A percentile compares a stretch with the other conserved stretches of the same genome.
phyloP scores from a whole-genome alignment of 2,888 invertebrate genomes.

The Drosophila setosimentum region DNA sequence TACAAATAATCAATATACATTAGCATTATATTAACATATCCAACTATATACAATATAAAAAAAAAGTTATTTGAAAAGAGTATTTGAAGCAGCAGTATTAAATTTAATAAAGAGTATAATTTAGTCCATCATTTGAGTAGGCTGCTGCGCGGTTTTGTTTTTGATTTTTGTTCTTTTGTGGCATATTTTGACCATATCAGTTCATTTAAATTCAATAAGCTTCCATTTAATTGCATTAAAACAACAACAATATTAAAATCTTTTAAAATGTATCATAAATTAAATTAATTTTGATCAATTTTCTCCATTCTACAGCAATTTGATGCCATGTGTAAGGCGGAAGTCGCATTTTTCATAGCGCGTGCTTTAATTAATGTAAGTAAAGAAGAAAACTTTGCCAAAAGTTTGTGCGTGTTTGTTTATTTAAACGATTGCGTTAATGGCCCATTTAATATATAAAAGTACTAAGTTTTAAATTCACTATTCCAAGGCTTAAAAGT shows the following conservation, averaged over 20 bases:
- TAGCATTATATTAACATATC: neutral
- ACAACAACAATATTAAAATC: neutral
- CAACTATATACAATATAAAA: neutral
- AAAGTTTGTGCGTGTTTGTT: neutral
- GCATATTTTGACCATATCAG: conserved; percentile 33
- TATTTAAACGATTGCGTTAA: neutral
- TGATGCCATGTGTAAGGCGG: conserved; percentile 91
- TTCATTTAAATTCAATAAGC: neutral
- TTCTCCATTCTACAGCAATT: conserved; percentile 87
- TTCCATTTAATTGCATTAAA: conserved; percentile 40
- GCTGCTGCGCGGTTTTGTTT: conserved; percentile 4
- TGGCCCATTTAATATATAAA: neutral
- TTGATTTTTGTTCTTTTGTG: conserved; percentile 5
- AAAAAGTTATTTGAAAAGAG: neutral
- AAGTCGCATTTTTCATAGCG: conserved; percentile 91
- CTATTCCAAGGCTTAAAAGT: neutral
- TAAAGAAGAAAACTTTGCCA: conserved; percentile 65
- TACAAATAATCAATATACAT: neutral
- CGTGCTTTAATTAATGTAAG: conserved; percentile 91
- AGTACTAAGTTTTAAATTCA: neutral
- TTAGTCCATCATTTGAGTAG: neutral
- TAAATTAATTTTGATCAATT: conserved; percentile 11
- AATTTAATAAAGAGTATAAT: neutral
- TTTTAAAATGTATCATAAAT: conserved; percentile 6
- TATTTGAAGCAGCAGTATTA: neutral